Conservation (phyloP, 2,113 vertebrate genomes). For the Coturnix japonica region DNA sequence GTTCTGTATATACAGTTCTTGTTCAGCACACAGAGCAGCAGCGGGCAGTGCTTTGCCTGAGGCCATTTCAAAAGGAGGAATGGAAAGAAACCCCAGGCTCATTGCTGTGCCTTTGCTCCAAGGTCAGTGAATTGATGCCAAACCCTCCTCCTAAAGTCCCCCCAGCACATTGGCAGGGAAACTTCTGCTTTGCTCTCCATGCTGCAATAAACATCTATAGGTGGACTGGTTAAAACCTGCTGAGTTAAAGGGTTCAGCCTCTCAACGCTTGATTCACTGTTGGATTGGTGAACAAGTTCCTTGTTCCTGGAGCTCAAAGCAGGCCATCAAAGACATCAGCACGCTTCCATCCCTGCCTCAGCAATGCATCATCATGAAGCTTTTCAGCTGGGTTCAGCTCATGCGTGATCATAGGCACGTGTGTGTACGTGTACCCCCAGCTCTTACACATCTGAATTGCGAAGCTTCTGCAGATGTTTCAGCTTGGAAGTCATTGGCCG, state of each 20-base stretch:
- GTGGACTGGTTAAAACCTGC: not conserved
- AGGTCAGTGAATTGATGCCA: not conserved
- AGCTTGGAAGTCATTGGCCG: accelerated
- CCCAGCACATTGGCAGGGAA: not conserved
- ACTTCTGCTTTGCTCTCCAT: not conserved
- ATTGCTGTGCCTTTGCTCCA: not conserved
- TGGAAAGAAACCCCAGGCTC: not conserved
- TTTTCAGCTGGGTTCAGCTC: not conserved
- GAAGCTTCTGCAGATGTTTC: not conserved
- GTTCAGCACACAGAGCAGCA: accelerated
- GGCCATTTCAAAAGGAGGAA: not conserved
- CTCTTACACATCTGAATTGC: not conserved
- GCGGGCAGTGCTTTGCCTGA: not conserved
- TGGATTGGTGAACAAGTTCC: not conserved
- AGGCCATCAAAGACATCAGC: not conserved
- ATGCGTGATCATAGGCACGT: not conserved
- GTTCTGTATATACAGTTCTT: not conserved
- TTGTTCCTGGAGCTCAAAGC: not conserved
- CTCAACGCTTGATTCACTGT: not conserved
- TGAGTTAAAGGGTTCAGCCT: not conserved
- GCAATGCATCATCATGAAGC: not conserved
- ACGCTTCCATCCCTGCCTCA: too few relatives aligned
- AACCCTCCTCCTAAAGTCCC: not conserved
- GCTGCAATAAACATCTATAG: not conserved
- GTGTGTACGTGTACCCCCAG: accelerated